A percentile compares a stretch with the other conserved stretches of the same genome.
phyloP scores from a whole-genome alignment of 2,888 invertebrate genomes.

The Cantharis nigra region DNA sequence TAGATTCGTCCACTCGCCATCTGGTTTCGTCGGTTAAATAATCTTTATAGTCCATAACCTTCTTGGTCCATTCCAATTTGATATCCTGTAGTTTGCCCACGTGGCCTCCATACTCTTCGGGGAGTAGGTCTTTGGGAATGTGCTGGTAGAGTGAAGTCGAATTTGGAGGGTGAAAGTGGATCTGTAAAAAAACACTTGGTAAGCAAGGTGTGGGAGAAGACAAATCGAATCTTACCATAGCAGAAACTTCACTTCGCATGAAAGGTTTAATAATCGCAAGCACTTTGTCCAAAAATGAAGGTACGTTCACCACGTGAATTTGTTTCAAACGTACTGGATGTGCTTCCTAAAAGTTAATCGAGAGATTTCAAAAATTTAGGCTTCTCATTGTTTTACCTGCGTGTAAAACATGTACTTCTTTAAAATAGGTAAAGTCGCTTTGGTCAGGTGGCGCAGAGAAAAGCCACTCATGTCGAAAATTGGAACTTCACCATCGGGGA shows the following conservation, averaged over 20 bases:
- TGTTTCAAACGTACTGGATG: conserved; percentile 69
- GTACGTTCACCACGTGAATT: conserved; percentile 69
- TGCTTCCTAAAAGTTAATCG: conserved; percentile 61
- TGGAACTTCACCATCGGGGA: conserved; percentile 71
- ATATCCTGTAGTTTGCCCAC: conserved; percentile 65
- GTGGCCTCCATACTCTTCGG: conserved; percentile 71
- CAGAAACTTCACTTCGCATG: conserved; percentile 67
- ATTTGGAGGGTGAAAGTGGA: conserved; percentile 72
- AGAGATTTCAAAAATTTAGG: background rate
- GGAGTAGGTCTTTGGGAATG: conserved; percentile 67
- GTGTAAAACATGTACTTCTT: conserved; percentile 75
- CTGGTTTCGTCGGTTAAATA: conserved; percentile 58
- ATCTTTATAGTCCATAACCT: conserved; percentile 64
- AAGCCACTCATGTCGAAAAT: conserved; percentile 73
- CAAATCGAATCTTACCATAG: conserved; percentile 59
- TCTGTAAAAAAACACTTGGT: conserved; percentile 50
- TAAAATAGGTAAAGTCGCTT: conserved; percentile 65
- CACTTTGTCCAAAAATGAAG: conserved; percentile 68
- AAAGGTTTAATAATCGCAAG: conserved; percentile 67
- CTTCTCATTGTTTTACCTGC: conserved; percentile 57
- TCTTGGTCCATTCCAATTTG: conserved; percentile 65
- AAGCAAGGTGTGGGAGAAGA: no score
- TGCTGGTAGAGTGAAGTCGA: conserved; percentile 67
- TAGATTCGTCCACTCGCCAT: conserved; percentile 65
- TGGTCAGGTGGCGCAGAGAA: conserved; percentile 66